These are phyloP conservation scores for Lottia scabra DNA, from an alignment of 2,888 invertebrate species.

Conservation along the genomic window DNA sequence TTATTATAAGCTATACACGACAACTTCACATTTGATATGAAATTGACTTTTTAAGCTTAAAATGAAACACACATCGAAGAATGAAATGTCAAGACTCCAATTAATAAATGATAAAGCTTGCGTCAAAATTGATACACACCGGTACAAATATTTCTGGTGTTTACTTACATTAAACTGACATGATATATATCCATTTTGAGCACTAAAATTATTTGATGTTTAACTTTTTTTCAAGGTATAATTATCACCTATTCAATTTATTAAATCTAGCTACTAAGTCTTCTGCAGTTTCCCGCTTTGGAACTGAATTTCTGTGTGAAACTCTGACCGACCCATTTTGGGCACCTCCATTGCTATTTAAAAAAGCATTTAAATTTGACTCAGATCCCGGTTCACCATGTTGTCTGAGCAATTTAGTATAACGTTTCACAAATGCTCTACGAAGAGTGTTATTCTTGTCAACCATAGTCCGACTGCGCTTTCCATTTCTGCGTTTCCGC, in stretches of 20 bases:
- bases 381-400: slow-evolving; percentile 37
- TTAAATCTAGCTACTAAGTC: slow-evolving; percentile 41
- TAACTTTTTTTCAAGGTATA: not conserved
- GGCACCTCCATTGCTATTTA: slow-evolving; percentile 16
- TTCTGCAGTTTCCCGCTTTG: slow-evolving; percentile 32
- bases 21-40: not conserved
- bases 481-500: slow-evolving; percentile 13
- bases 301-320: slow-evolving; percentile 19
- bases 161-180: not conserved
- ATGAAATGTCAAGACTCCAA: not conserved
- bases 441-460: slow-evolving; percentile 54
- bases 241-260: slow-evolving; percentile 39
- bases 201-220: too few relatives aligned
- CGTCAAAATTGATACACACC: not conserved
- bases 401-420: slow-evolving; percentile 43
- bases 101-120: not conserved
- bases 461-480: slow-evolving; percentile 31
- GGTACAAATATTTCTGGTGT: not conserved
- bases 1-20: not conserved
- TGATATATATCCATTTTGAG: too few relatives aligned
- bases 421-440: slow-evolving; percentile 56
- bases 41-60: not conserved
- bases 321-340: slow-evolving; percentile 6
- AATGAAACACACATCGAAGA: too few relatives aligned
- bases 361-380: slow-evolving; percentile 18